phyloP scores from a whole-genome alignment of 1,140 invertebrate genomes.

The Papilio xuthus region DNA sequence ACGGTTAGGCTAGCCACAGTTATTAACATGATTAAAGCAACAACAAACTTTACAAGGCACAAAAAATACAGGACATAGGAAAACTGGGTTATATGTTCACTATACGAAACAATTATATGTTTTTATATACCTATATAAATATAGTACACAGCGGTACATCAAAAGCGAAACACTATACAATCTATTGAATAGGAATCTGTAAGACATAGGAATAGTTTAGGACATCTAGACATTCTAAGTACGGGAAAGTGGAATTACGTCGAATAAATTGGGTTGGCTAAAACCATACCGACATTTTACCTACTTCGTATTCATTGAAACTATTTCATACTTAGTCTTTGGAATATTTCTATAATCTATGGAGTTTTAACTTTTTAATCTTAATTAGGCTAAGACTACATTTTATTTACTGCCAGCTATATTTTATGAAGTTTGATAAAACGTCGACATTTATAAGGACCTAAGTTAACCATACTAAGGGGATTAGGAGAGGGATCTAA shows the following conservation, averaged over 20 bases:
- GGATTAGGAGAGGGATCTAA: conserved; percentile 58
- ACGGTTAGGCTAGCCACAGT: conserved; percentile 40
- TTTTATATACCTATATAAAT: conserved; percentile 43
- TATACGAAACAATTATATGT: conserved; percentile 58
- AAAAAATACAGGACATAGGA: conserved; percentile 64
- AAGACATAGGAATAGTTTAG: conserved; percentile 38
- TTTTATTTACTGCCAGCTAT: conserved; percentile 15
- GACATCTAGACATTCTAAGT: conserved; percentile 37
- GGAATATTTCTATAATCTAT: conserved; percentile 29
- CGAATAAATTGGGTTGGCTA: conserved; percentile 49
- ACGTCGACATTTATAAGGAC: conserved; percentile 51
- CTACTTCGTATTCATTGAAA: conserved; percentile 37
- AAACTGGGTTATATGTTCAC: conserved; percentile 55
- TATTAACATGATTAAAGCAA: conserved; percentile 55
- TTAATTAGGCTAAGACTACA: neutral
- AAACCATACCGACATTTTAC: conserved; percentile 47
- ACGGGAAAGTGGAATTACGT: conserved; percentile 34
- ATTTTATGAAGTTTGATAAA: conserved; percentile 42
- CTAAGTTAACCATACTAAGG: conserved; percentile 71
- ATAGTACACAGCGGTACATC: conserved; percentile 37
- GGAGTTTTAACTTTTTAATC: neutral
- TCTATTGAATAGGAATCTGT: conserved; percentile 43
- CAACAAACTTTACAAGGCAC: conserved; percentile 67
- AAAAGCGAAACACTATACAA: conserved; percentile 41
- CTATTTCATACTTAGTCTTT: conserved; percentile 27